Base-by-base conservation (phyloP, 2,888 invertebrate species). In the Zonitis immaculata region DNA sequence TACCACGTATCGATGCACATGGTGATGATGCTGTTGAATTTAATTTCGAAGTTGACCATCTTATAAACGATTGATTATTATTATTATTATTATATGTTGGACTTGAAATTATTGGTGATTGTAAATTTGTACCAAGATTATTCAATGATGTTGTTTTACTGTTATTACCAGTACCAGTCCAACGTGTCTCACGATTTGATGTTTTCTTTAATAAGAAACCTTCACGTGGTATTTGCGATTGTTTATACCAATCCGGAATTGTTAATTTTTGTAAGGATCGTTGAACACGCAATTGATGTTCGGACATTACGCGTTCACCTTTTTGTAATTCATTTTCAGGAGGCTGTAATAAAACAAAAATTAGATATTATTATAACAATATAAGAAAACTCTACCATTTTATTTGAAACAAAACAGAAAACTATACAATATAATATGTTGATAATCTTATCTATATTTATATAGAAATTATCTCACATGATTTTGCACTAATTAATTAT, bases 311-410 rank as follows among this genome's bases (percentile, higher is more conserved):
- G 57, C 90, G 83, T 73, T 88, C 88, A 74, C 87, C 86, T 80
- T 91, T 91, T 80, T 92, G 91, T 73, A 93, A 82, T 77, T 93
- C 91, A 86, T 95, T 95, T 79, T 95, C 94, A 65, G 94, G 94
- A 69, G 93, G 92, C 92, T 94, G 83, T 1, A 80, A 79, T 62
- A 68, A 66, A 67, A 67, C 56, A 52, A 56, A 67, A 67, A 47
- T 39, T 6, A 12, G 3, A 27, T 11, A 48, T 20, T 12, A 48
- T 26, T 6, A 42, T 25, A 16, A 42, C 14, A 12, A 1, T 4
- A 22, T n/a, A 48, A 48, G 6, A 42, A 12, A 49, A 49, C 25
- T 44, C 25, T 42, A 28, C 16, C 46, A 49, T 47, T 47, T 45
- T 14, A 18, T 28, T 26, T 39, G 44, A 45, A 35, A 47, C 43